Percentiles rank a stretch among this genome's conserved stretches.
phyloP scores from a whole-genome alignment of 2,113 vertebrate species.

The Daphoenositta chrysoptera region DNA sequence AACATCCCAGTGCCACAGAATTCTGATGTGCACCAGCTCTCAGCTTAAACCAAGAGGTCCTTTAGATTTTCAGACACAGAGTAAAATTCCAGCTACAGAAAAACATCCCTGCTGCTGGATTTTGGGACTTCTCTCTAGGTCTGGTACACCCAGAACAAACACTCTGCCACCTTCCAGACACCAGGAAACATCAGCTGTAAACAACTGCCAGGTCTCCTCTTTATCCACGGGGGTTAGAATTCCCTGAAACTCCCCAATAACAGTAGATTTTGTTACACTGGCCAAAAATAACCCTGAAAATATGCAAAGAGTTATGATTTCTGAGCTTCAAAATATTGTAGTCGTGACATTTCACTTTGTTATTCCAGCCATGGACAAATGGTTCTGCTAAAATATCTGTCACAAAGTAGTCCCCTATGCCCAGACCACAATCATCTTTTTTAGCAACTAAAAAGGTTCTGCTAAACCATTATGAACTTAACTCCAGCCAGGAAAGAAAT shows the following conservation, averaged over 20 bases:
- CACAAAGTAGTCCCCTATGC: background rate
- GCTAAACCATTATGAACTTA: slow-evolving; percentile 1
- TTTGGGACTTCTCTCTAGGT: background rate
- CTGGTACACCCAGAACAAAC: background rate
- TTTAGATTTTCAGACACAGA: background rate
- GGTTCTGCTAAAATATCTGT: background rate
- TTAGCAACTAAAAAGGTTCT: background rate
- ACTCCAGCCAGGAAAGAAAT: background rate
- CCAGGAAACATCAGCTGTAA: background rate
- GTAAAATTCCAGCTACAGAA: background rate
- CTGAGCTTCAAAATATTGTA: background rate
- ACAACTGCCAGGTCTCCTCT: background rate
- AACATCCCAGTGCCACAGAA: background rate
- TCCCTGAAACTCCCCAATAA: background rate
- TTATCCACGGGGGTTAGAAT: background rate
- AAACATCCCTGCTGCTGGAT: background rate
- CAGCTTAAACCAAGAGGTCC: background rate
- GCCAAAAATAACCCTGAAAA: background rate
- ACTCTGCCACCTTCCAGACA: background rate
- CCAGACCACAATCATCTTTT: background rate
- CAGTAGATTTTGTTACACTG: background rate
- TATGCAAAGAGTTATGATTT: background rate
- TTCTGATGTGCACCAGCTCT: background rate
- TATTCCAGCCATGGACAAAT: background rate
- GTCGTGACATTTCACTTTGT: background rate